These are phyloP conservation scores for Pandemis heparana DNA, from an alignment of 2,888 invertebrate genomes.

Conservation along the genomic window DNA sequence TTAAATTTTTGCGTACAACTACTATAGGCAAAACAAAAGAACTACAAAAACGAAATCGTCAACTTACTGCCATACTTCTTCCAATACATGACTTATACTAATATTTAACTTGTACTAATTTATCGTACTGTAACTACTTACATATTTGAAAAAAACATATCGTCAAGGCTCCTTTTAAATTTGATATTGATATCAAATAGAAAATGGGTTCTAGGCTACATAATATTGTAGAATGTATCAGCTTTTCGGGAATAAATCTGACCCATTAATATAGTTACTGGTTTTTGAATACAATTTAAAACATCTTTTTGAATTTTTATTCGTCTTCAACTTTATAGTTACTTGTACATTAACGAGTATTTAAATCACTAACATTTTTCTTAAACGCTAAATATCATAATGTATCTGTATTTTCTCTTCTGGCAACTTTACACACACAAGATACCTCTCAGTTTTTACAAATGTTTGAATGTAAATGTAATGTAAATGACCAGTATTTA, in stretches of 20 bases:
- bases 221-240: background rate
- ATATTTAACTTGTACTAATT: background rate
- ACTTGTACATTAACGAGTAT: background rate
- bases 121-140: slow-evolving; percentile 6
- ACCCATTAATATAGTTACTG: background rate
- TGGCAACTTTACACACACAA: background rate
- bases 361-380: background rate
- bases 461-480: background rate
- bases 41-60: background rate
- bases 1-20: background rate
- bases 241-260: background rate
- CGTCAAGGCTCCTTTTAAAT: background rate
- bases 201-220: too few species aligned
- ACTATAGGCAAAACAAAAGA: background rate
- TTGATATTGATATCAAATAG: background rate
- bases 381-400: too few species aligned
- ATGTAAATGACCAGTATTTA: background rate
- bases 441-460: background rate
- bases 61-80: slow-evolving; percentile 11
- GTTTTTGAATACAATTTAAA: background rate
- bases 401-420: background rate
- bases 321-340: slow-evolving; percentile 9
- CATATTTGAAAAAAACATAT: slow-evolving; percentile 21
- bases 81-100: background rate
- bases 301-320: background rate